Evolutionary conservation across 2,888 invertebrate species (phyloP).

Genomic region (Volucella inanis): DNA sequence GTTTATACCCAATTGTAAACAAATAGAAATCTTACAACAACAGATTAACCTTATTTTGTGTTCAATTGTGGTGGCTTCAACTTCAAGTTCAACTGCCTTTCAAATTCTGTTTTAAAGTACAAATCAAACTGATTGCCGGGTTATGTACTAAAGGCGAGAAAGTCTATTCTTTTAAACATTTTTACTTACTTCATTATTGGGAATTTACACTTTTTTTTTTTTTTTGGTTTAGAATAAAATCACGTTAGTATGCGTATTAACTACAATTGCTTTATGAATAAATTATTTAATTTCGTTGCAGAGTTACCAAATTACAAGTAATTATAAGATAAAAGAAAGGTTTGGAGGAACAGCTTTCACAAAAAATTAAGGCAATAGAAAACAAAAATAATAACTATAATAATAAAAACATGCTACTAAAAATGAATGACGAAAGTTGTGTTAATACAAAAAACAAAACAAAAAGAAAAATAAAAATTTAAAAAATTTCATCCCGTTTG

Average conservation of each 20-base stretch:
- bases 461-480: slow-evolving; percentile 4
- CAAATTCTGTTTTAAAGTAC: too few relatives aligned
- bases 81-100: not conserved
- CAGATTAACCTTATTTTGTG: too few relatives aligned
- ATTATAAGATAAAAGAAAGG: not conserved
- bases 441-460: slow-evolving; percentile 46
- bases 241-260: slow-evolving; percentile 49
- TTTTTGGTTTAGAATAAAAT: slow-evolving; percentile 57
- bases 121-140: not conserved
- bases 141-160: slow-evolving; percentile 25
- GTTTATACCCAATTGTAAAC: too few relatives aligned
- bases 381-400: not conserved
- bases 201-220: slow-evolving; percentile 27
- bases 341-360: slow-evolving; percentile 44
- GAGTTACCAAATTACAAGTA: slow-evolving; percentile 27
- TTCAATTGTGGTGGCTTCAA: not conserved
- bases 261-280: slow-evolving; percentile 30
- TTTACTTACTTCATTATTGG: slow-evolving; percentile 35
- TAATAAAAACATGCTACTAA: slow-evolving; percentile 10
- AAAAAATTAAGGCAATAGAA: slow-evolving; percentile 25
- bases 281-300: slow-evolving; percentile 25
- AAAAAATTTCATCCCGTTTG: not conserved
- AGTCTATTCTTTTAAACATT: slow-evolving; percentile 10
- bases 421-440: slow-evolving; percentile 36
- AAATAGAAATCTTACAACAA: too few relatives aligned